A percentile compares a stretch with the other conserved stretches of the same genome.
Evolutionary conservation across 2,888 invertebrate genomes (phyloP).

Genomic region (Exocentrus adspersus): DNA sequence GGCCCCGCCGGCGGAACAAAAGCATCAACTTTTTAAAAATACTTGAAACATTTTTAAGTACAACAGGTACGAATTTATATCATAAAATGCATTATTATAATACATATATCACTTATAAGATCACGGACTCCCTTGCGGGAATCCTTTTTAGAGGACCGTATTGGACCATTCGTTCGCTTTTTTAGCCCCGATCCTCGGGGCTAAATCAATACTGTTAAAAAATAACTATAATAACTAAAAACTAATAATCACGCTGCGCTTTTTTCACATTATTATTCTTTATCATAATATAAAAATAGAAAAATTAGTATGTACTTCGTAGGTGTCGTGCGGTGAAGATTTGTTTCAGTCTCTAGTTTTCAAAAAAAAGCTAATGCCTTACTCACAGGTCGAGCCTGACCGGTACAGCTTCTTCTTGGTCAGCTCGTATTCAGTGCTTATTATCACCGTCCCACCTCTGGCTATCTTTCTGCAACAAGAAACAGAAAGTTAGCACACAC

Average conservation of each 20-base stretch:
- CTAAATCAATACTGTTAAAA: constrained; percentile 46
- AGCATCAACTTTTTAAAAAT: constrained; percentile 42
- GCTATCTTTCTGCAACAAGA: constrained; percentile 77
- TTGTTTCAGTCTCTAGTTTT: constrained; percentile 47
- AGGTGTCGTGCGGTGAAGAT: constrained; percentile 33
- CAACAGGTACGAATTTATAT: constrained; percentile 55
- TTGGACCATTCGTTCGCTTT: constrained; percentile 44
- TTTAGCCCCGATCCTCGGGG: constrained; percentile 19
- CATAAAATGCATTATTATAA: constrained; percentile 54
- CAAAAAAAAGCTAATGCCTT: constrained; percentile 23
- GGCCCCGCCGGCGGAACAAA: constrained; percentile 16
- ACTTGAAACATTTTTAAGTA: constrained; percentile 53
- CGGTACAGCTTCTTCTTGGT: constrained; percentile 92
- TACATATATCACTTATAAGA: constrained; percentile 50
- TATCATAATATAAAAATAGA: constrained; percentile 52
- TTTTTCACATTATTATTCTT: constrained; percentile 45
- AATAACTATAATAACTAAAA: constrained; percentile 47
- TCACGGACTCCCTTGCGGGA: constrained; percentile 44
- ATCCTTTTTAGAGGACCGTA: constrained; percentile 42
- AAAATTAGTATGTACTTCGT: constrained; percentile 43
- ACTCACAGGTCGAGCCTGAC: constrained; percentile 35
- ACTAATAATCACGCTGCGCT: constrained; percentile 57
- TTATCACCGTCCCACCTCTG: constrained; percentile 86
- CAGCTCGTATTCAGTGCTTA: constrained; percentile 87
- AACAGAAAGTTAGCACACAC: constrained; percentile 23